Evolutionary conservation across 2,113 vertebrate genomes (phyloP).

Genomic region (Gnathochromis pfefferi): DNA sequence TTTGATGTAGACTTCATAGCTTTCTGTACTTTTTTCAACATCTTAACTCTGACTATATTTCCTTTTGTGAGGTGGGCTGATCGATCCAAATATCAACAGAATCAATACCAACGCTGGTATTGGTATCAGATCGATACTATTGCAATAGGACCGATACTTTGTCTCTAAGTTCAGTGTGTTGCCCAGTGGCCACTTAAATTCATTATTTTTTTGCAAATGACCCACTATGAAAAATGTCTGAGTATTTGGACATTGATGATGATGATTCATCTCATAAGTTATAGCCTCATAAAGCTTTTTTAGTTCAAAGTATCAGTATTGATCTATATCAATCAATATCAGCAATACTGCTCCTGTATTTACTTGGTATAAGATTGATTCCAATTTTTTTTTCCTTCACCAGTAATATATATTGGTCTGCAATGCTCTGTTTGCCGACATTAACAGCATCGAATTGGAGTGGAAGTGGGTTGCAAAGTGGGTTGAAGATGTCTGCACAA

Average conservation of each 20-base stretch:
- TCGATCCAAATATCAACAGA: not conserved
- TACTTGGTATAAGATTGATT: not conserved
- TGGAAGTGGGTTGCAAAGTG: fast-evolving
- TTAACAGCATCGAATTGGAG: not conserved
- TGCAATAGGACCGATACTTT: not conserved
- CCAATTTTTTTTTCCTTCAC: not conserved
- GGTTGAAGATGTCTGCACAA: not conserved
- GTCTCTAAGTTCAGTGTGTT: fast-evolving
- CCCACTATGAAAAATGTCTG: not conserved
- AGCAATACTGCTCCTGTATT: not conserved
- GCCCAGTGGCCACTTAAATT: not conserved
- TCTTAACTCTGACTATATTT: not conserved
- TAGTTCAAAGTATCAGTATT: not conserved
- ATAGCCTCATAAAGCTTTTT: not conserved
- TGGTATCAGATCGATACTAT: not conserved
- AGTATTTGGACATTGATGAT: not conserved
- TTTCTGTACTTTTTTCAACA: not conserved
- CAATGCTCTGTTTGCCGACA: not conserved
- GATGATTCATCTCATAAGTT: not conserved
- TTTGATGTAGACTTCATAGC: not conserved
- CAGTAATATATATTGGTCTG: not conserved
- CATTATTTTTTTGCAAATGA: not conserved
- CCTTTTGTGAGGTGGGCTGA: not conserved
- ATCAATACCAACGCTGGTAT: fast-evolving
- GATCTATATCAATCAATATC: not conserved